phyloP scores from a whole-genome alignment of 2,797 vertebrate genomes.

The Premnoplex brunnescens region DNA sequence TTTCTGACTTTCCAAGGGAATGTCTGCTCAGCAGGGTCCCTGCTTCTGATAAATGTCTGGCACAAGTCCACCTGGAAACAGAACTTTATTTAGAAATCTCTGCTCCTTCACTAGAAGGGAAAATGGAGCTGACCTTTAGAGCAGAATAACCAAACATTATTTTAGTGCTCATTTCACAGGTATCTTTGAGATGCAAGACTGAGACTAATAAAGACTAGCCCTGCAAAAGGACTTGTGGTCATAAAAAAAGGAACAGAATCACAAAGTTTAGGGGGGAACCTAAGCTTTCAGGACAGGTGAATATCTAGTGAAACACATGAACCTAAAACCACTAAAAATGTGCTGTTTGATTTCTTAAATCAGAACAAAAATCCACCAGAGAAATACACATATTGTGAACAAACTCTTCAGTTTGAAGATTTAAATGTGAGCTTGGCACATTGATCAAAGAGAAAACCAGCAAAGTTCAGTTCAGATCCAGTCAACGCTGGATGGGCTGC shows the following conservation, averaged over 20 bases:
- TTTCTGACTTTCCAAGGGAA: not conserved
- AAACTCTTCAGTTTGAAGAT: not conserved
- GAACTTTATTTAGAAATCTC: not conserved
- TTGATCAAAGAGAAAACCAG: not conserved
- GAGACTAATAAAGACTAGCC: not conserved
- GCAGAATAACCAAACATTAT: not conserved
- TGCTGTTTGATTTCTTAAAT: not conserved
- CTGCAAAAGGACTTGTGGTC: not conserved
- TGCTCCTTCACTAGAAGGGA: not conserved
- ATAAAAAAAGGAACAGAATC: not conserved
- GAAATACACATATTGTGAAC: not conserved
- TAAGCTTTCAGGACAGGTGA: not conserved
- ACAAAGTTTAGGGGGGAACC: not conserved
- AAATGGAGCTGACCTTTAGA: not conserved
- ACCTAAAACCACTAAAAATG: not conserved
- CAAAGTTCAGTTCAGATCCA: not conserved
- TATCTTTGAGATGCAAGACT: not conserved
- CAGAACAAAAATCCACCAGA: not conserved
- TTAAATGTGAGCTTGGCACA: not conserved
- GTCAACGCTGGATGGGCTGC: not conserved
- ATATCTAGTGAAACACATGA: not conserved
- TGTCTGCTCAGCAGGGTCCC: not conserved
- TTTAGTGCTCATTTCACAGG: not conserved
- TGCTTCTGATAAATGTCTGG: not conserved
- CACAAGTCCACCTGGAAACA: not conserved